Percentiles rank a stretch among this genome's conserved stretches.
Evolutionary conservation across 2,113 vertebrate species (phyloP).

Genomic region (Dissostichus mawsoni): DNA sequence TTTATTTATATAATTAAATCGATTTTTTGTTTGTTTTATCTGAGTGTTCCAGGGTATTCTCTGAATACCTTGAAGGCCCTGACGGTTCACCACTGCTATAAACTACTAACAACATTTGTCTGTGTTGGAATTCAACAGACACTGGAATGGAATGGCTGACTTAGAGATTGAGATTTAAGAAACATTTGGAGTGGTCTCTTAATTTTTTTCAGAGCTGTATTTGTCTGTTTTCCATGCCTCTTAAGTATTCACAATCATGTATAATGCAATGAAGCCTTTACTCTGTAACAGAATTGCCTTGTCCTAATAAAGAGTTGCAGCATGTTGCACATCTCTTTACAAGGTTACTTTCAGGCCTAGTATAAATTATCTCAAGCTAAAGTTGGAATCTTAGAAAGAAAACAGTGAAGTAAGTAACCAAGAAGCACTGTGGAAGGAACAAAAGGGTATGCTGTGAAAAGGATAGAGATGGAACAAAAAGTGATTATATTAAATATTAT

Average conservation of each 20-base stretch:
- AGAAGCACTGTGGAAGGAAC: not conserved
- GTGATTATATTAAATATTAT: too few relatives aligned
- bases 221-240: not conserved
- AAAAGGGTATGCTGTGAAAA: not conserved
- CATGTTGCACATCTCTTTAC: not conserved
- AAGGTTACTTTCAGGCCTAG: not conserved
- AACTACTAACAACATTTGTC: too few relatives aligned
- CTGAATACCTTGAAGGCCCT: too few relatives aligned
- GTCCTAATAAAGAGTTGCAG: not conserved
- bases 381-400: not conserved
- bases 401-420: not conserved
- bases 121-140: too few relatives aligned
- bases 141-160: too few relatives aligned
- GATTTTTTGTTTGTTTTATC: too few relatives aligned
- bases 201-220: too few relatives aligned
- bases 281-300: not conserved
- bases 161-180: too few relatives aligned
- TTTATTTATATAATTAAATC: too few relatives aligned
- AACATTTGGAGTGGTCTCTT: too few relatives aligned
- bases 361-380: not conserved
- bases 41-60: too few relatives aligned
- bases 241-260: not conserved
- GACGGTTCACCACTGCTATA: too few relatives aligned
- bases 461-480: not conserved
- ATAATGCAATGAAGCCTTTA: not conserved